Percentiles rank a stretch among this genome's conserved stretches.
Evolutionary conservation across 1,140 invertebrate genomes (phyloP).

Genomic region (Leptonema lineaticorne): DNA sequence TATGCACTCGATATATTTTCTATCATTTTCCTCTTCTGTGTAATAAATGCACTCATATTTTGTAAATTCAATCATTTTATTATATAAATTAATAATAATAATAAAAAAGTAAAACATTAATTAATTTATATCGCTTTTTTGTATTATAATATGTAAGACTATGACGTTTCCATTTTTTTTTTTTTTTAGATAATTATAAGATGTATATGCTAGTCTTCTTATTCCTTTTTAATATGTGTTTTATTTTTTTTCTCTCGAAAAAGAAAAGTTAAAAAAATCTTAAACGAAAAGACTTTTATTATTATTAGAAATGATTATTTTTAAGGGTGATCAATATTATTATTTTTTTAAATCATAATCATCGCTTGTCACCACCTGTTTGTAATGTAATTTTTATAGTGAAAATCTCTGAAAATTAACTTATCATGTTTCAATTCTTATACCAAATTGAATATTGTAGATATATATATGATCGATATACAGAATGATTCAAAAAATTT

Average conservation of each 20-base stretch:
- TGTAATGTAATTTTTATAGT: not conserved
- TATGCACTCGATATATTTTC: too few species aligned
- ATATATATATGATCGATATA: too few species aligned
- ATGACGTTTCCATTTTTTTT: slow-evolving; percentile 12
- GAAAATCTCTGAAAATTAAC: not conserved
- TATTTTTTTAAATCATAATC: too few species aligned
- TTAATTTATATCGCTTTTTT: slow-evolving; percentile 1
- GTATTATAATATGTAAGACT: slow-evolving; percentile 5
- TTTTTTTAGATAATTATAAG: slow-evolving; percentile 14
- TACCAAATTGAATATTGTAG: slow-evolving; percentile 15
- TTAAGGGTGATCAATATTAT: not conserved
- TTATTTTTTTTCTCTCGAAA: slow-evolving; percentile 9
- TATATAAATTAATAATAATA: too few species aligned
- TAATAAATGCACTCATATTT: too few species aligned
- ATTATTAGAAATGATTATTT: slow-evolving; percentile 2
- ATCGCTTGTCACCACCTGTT: too few species aligned
- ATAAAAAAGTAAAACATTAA: too few species aligned
- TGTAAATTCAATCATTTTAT: too few species aligned
- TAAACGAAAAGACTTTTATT: slow-evolving; percentile 15
- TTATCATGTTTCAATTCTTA: slow-evolving; percentile 10
- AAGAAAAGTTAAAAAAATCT: slow-evolving; percentile 5
- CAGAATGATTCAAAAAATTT: too few species aligned
- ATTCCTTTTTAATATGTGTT: slow-evolving; percentile 17
- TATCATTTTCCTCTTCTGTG: too few species aligned
- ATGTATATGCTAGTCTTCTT: slow-evolving; percentile 14